Evolutionary conservation across 2,113 vertebrate genomes (phyloP).

Genomic region (Elephantulus edwardii): DNA sequence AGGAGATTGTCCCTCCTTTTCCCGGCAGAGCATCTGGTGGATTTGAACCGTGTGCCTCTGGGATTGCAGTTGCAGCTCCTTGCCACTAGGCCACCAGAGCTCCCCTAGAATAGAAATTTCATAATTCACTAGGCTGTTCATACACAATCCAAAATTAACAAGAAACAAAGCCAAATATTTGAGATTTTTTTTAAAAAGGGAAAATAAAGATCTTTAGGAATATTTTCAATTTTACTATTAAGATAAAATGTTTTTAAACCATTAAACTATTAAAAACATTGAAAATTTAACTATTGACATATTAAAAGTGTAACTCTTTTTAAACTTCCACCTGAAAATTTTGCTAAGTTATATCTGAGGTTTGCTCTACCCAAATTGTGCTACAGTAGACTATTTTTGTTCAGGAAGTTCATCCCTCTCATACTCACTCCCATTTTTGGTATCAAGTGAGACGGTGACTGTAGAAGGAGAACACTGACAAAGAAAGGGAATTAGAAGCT

Average conservation of each 20-base stretch:
- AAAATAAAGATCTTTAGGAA: neutral
- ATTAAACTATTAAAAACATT: neutral
- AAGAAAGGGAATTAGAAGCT: neutral
- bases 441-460: neutral
- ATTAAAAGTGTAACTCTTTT: neutral
- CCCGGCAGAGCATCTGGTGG: too few species aligned
- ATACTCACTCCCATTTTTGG: neutral
- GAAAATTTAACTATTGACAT: neutral
- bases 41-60: too few species aligned
- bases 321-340: neutral
- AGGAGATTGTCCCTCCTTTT: too few species aligned
- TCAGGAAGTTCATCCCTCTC: neutral
- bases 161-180: neutral
- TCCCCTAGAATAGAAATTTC: conserved; percentile 48
- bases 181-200: neutral
- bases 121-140: conserved; percentile 33
- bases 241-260: neutral
- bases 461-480: neutral
- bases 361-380: neutral
- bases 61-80: too few species aligned
- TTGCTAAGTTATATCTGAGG: neutral
- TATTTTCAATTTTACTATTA: neutral
- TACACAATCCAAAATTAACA: neutral
- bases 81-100: too few species aligned
- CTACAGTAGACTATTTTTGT: neutral